Conservation (phyloP, 1,140 invertebrate species). For the Xylocopa sonorina region DNA sequence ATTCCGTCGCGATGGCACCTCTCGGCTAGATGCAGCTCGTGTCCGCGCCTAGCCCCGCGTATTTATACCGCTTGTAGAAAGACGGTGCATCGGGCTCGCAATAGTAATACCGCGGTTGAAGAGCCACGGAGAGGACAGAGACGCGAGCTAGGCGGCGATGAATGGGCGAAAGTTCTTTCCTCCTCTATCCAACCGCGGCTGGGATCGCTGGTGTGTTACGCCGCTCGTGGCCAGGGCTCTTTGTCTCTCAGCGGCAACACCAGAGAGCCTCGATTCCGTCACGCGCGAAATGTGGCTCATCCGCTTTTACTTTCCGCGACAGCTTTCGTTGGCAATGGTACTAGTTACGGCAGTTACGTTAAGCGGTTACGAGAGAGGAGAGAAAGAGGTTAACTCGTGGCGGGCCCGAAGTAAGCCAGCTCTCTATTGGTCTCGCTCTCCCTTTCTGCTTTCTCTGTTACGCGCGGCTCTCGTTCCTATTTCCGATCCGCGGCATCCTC, state of each 20-base stretch:
- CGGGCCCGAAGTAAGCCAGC: slow-evolving; percentile 46
- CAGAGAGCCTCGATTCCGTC: slow-evolving; percentile 15
- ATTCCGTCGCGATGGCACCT: not conserved
- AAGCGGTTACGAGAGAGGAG: slow-evolving; percentile 64
- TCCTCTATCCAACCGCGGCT: slow-evolving; percentile 33
- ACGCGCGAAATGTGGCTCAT: slow-evolving; percentile 72
- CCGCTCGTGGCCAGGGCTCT: slow-evolving; percentile 17
- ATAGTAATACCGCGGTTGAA: slow-evolving; percentile 43
- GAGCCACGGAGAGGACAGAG: not conserved
- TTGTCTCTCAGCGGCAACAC: not conserved
- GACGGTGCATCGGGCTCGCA: slow-evolving; percentile 6
- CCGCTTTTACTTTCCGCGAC: slow-evolving; percentile 78
- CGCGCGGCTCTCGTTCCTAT: not conserved
- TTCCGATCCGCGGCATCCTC: slow-evolving; percentile 28
- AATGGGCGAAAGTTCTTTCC: slow-evolving; percentile 64
- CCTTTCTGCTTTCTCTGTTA: not conserved
- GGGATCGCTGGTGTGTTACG: slow-evolving; percentile 7
- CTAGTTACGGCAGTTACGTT: slow-evolving; percentile 80
- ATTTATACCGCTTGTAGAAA: slow-evolving; percentile 39
- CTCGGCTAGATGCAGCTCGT: slow-evolving; percentile 18
- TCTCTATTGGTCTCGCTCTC: slow-evolving; percentile 16
- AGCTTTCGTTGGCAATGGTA: slow-evolving; percentile 80
- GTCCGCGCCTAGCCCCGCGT: slow-evolving; percentile 3
- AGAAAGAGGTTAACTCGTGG: slow-evolving; percentile 28
- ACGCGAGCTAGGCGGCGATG: slow-evolving; percentile 24